Base-by-base conservation (phyloP, 2,888 invertebrate genomes). In the Helleia helle region DNA sequence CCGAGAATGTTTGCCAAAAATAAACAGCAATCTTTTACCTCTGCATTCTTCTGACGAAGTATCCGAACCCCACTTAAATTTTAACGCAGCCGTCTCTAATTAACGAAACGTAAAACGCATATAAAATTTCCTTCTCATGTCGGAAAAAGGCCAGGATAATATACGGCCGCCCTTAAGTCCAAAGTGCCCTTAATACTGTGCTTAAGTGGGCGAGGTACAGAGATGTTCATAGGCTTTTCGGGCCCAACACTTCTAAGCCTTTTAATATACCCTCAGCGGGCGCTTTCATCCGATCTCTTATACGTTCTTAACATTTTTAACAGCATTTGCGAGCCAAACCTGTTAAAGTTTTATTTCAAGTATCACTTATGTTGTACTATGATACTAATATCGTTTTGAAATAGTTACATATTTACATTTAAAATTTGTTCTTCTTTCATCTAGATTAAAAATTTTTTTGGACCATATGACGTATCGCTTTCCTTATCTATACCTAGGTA, bases 131-230 rank as follows among this genome's bases (percentile, higher is more conserved):
- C 54, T 48, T 44, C 22, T 43, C 41, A 49, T 55, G 55, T 59
- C 58, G 62, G 56, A 60, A 59, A 71, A 72, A 70, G 62, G 62
- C 63, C 54, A 62, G 65, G 59, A 70, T 74, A 75, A 77, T 80
- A 76, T 80, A 81, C 71, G 71, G 61, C 57, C 58, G 62, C 65
- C 65, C 74, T 75, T 69, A 70, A 67, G 64, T 59, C 67, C 56
- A 66, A 71, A 84, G 83, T 81, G 70, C 83, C 74, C 81, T 83
- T 81, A 83, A 83, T 81, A 79, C 80, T 73, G 72, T 71, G 79
- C 70, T 79, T 70, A 80, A 83, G 84, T 71, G 80, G 67, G 79
- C 77, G 72, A 69, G 76, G 70, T 71, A 70, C 74, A 67, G 74
- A 73, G 73, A 76, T 71, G 71, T 75, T 75, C 74, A 70, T 72